phyloP scores from a whole-genome alignment of 2,888 invertebrate genomes.

The Leistus spinibarbis region DNA sequence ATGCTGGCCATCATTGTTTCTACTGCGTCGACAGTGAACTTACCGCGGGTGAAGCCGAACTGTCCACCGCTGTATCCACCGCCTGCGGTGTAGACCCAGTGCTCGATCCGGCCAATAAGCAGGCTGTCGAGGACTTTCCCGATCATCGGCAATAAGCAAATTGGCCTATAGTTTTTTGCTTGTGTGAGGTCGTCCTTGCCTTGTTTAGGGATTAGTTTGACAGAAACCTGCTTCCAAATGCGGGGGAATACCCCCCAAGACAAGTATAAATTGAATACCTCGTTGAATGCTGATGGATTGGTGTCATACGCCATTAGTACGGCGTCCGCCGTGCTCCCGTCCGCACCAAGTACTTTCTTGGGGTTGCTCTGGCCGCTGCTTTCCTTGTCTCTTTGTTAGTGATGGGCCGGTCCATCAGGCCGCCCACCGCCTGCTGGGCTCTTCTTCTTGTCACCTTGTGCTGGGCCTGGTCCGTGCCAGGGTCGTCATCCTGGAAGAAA shows the following conservation, averaged over 20 bases:
- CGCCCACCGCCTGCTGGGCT: not conserved
- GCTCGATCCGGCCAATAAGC: conserved; percentile 12
- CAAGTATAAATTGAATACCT: conserved; percentile 24
- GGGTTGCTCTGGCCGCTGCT: conserved; percentile 14
- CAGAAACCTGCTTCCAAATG: conserved; percentile 44
- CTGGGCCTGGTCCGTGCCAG: not conserved
- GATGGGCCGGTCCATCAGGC: not conserved
- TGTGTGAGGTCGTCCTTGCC: conserved; percentile 36
- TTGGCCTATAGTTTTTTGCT: conserved; percentile 36
- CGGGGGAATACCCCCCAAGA: conserved; percentile 17
- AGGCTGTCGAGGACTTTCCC: conserved; percentile 27
- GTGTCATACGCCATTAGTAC: conserved; percentile 3
- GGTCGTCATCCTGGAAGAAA: conserved; percentile 31
- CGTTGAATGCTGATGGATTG: not conserved
- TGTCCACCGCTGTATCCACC: conserved; percentile 9
- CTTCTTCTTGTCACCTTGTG: no score
- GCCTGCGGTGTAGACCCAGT: not conserved
- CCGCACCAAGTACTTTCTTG: conserved; percentile 19
- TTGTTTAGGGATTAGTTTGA: conserved; percentile 46
- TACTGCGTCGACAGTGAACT: no score
- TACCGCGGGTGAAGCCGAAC: conserved; percentile 17
- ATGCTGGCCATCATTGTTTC: not conserved
- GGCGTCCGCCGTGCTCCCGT: conserved; percentile 30
- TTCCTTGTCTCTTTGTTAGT: not conserved
- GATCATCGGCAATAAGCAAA: conserved; percentile 25